These are phyloP conservation scores for Micropoecilia bifurca DNA, from an alignment of 2,797 vertebrate species.

Conservation along the genomic window DNA sequence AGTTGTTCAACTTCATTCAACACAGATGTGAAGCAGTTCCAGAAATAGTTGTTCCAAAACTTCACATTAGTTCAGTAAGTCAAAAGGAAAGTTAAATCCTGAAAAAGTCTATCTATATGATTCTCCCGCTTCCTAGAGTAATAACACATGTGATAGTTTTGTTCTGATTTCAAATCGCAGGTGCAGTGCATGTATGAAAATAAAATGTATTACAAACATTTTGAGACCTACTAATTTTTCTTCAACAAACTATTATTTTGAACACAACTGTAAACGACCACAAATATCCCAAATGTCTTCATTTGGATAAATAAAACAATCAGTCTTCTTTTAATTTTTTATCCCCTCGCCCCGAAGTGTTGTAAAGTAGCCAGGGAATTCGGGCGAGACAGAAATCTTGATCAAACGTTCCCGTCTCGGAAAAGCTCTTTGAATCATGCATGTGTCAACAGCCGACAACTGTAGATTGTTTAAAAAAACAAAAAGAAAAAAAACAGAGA, in stretches of 20 bases:
- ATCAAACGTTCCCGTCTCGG: constrained; percentile 38
- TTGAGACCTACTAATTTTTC: not conserved
- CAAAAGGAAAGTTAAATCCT: not conserved
- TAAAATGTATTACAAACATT: not conserved
- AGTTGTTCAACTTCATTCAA: not conserved
- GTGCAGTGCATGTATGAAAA: not conserved
- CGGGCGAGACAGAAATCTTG: constrained; percentile 30
- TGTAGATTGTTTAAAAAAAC: constrained; percentile 34
- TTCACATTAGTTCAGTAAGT: not conserved
- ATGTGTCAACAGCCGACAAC: constrained; percentile 58
- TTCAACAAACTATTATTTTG: not conserved
- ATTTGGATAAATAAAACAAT: constrained; percentile 35
- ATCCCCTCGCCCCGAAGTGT: not conserved
- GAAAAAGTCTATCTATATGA: not conserved
- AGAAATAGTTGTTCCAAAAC: not conserved
- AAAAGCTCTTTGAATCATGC: constrained; percentile 66
- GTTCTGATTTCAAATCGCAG: not conserved
- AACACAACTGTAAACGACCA: constrained; percentile 11
- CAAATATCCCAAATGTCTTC: constrained; percentile 8
- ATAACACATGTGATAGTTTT: not conserved
- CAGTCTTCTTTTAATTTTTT: constrained; percentile 12
- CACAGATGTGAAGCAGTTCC: not conserved
- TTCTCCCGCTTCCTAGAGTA: not conserved
- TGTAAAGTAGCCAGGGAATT: constrained; percentile 33
- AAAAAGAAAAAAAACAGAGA: constrained; percentile 46